Evolutionary conservation across 1,140 invertebrate species (phyloP), one percentile per base, ranked within the genome.

Genomic region (Bombus huntii): DNA sequence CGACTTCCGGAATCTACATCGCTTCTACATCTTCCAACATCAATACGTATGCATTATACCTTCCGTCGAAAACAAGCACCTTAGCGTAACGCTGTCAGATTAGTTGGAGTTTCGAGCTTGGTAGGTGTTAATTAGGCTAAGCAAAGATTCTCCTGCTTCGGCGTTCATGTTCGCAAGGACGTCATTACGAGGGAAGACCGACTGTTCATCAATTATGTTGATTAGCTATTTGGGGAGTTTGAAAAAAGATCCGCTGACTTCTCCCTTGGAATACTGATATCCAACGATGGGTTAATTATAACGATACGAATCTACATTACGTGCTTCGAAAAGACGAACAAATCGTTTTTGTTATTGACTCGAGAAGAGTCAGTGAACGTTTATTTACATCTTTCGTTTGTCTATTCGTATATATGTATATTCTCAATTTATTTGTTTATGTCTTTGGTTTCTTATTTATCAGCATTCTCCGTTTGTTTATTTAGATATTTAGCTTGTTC

Each of bases 131-230:
- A 90, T 90, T 90, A 90, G 83, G 76, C 62, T 87, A 73, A 62
- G 77, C 84, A 85, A 85, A 85, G 84, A 81, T 75, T 85, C 83
- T 12, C n/a, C 10, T 34, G 39, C 8, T 80, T 71, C 68, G 66
- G 18, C n/a, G 68, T 72, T 65, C 68, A 37, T 8, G 74, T 28
- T 66, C 34, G 44, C 74, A 22, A 47, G 34, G 31, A 37, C n/a
- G 47, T 37, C 25, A 25, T 22, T 25, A 47, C 5, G 18, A 12
- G 22, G 28, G 15, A 39, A 28, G 12, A 72, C 66, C 44, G 65
- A 12, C 72, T 65, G 79, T 76, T 86, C 88, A 89, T 89, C 87
- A 89, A 89, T 89, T 89, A 89, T 78, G 88, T 68, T 86, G 76
- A 89, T 89, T 89, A 83, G 62, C 42, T 57, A 47, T 28, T n/a